Conservation (phyloP, 2,113 vertebrate species). For the Smithornis capensis region DNA sequence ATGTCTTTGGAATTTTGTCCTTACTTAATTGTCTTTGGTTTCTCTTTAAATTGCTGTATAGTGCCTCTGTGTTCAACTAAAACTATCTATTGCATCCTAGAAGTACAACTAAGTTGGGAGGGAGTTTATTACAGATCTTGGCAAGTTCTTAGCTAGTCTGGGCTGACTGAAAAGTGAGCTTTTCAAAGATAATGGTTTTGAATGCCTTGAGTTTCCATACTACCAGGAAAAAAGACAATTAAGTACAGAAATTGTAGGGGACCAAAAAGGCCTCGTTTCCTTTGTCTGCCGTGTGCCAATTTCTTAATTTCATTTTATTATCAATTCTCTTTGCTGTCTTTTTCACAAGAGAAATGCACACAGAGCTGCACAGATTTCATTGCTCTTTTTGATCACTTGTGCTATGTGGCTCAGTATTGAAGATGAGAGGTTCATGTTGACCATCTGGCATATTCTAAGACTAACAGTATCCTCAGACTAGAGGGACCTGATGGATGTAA, state of each 20-base stretch:
- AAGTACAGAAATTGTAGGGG: not conserved
- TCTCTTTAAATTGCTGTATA: not conserved
- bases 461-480: not conserved
- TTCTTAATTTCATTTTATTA: not conserved
- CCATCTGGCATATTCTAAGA: not conserved
- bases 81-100: not conserved
- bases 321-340: not conserved
- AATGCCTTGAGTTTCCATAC: not conserved
- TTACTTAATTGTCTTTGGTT: not conserved
- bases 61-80: not conserved
- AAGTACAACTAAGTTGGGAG: not conserved
- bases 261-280: not conserved
- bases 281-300: not conserved
- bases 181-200: not conserved
- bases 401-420: not conserved
- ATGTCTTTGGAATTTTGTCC: not conserved
- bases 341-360: not conserved
- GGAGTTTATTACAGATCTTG: not conserved
- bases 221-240: not conserved
- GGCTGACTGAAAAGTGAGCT: not conserved
- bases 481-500: not conserved
- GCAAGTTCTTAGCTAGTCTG: not conserved
- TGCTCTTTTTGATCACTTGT: not conserved
- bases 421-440: not conserved
- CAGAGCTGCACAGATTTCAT: not conserved